Conservation (phyloP, 2,797 vertebrate species). For the Lacerta bilineata region DNA sequence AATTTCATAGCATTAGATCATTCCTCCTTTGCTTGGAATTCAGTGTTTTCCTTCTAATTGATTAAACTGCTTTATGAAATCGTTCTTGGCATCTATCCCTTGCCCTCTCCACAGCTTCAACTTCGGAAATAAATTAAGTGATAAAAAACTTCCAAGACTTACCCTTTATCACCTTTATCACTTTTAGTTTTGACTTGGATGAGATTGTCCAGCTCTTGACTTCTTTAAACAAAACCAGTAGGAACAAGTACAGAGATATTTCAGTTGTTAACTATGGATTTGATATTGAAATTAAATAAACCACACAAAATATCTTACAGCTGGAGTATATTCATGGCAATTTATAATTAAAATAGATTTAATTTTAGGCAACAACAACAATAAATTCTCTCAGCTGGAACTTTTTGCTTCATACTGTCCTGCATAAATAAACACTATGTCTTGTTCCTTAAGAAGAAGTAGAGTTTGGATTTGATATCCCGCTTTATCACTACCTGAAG, state of each 20-base stretch:
- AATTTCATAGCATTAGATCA: background rate
- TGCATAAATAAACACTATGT: background rate
- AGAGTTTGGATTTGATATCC: too few relatives aligned
- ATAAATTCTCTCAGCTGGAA: too few relatives aligned
- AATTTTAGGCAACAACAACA: background rate
- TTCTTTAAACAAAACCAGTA: slow-evolving; percentile 59
- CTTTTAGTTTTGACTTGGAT: slow-evolving; percentile 35
- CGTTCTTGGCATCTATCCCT: slow-evolving; percentile 38
- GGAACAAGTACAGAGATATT: background rate
- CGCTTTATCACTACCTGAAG: too few relatives aligned
- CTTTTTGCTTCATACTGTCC: background rate
- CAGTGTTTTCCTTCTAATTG: background rate
- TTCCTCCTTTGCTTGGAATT: background rate
- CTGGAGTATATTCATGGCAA: background rate
- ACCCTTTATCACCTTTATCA: slow-evolving; percentile 30
- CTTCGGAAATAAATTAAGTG: slow-evolving; percentile 1
- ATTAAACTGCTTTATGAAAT: background rate
- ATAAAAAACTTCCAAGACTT: slow-evolving; percentile 39
- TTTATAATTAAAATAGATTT: background rate
- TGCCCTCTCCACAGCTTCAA: background rate
- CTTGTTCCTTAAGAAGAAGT: background rate
- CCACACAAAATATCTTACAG: background rate
- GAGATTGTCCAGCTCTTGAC: slow-evolving; percentile 23
- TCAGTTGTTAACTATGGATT: slow-evolving; percentile 11
- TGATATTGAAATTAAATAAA: slow-evolving; percentile 30